phyloP scores from a whole-genome alignment of 1,140 invertebrate genomes.

The Scaptomyza graminum region DNA sequence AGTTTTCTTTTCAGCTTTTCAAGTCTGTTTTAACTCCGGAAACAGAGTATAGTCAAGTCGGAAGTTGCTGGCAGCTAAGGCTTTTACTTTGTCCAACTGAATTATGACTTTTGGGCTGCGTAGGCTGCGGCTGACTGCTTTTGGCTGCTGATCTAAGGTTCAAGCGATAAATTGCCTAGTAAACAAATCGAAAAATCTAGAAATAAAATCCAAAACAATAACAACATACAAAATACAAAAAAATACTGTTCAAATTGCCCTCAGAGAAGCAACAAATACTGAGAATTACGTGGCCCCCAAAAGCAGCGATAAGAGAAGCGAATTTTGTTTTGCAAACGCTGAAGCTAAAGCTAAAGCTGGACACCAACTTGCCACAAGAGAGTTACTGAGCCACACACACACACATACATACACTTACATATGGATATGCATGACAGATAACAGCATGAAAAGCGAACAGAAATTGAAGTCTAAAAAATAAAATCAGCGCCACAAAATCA shows the following conservation, averaged over 20 bases:
- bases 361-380: slow-evolving; percentile 28
- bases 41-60: too few species aligned
- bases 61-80: too few species aligned
- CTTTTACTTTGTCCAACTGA: neutral
- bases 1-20: too few species aligned
- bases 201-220: slow-evolving; percentile 30
- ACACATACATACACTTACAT: slow-evolving; percentile 19
- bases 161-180: slow-evolving; percentile 34
- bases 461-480: slow-evolving; percentile 54
- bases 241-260: slow-evolving; percentile 18
- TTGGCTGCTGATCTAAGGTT: neutral
- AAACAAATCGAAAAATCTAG: slow-evolving; percentile 45
- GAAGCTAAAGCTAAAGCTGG: slow-evolving; percentile 5
- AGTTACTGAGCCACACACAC: slow-evolving; percentile 24
- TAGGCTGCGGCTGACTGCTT: neutral
- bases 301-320: slow-evolving; percentile 48
- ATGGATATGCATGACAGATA: slow-evolving; percentile 61
- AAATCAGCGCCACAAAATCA: slow-evolving; percentile 64
- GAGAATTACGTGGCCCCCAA: slow-evolving; percentile 48
- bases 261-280: slow-evolving; percentile 37
- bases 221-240: slow-evolving; percentile 6
- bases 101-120: neutral
- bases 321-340: slow-evolving; percentile 44
- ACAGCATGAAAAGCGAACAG: slow-evolving; percentile 43
- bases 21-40: too few species aligned